Base-by-base conservation (phyloP, 2,888 invertebrate species). In the Perizoma flavofasciatum region DNA sequence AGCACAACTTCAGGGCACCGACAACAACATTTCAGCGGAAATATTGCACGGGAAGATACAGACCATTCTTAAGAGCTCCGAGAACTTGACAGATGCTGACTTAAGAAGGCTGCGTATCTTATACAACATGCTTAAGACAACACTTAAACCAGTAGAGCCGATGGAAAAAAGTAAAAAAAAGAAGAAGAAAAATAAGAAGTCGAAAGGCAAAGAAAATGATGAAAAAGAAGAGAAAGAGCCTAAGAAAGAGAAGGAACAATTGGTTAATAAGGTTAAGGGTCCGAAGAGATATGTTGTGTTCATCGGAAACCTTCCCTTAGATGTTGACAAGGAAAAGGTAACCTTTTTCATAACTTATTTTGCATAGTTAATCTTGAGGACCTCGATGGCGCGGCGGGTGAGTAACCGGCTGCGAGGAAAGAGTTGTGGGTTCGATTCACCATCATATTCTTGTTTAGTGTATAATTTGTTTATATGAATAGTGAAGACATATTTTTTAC, bases 271-370 rank as follows among this genome's bases (percentile, higher is more conserved):
- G 67, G 68, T 71, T 0, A 85, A 81, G 59, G 85, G 88, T 0
- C 83, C 87, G 0, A 92, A 91, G 63, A 78, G 92, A 84, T 92
- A 92, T 81, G 86, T 92, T 2, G 91, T 90, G 32, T 92, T 92
- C 71, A 64, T 92, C 37, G 92, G 92, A 0, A 92, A 92, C 65
- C 70, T 92, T 34, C 88, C 92, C 0, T 68, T 84, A 10, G 80
- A 83, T 65, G 66, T 87, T 47, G 72, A 77, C 57, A 87, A 85
- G 58, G 85, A 87, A 46, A 82, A 77, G 78, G 92, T 92, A 22
- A 6, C 9, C 4, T 7, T 39, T 39, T 9, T 7, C 7, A 8
- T 39, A 7, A 39, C 9, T 39, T 39, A 39, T 7, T n/a, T n/a
- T 39, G 39, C 7, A 7, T 39, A 9, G 4, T 39, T 39, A 7